Conservation (phyloP, 2,113 vertebrate genomes). For the Ursus arctos region DNA sequence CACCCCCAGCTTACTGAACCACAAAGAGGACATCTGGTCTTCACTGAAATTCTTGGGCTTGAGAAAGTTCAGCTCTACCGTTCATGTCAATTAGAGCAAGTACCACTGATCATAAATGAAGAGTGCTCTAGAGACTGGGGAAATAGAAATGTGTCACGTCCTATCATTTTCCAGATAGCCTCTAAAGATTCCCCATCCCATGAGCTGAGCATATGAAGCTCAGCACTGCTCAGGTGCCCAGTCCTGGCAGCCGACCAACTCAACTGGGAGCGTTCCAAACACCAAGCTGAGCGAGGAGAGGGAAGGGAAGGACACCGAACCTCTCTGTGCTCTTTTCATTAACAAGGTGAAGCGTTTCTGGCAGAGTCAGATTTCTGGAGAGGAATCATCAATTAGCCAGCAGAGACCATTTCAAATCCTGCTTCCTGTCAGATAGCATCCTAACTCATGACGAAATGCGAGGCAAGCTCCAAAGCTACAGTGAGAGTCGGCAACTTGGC, state of each 20-base stretch:
- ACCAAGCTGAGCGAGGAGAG: not conserved
- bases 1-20: not conserved
- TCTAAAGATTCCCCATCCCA: not conserved
- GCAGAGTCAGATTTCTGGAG: constrained; percentile 62
- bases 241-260: fast-evolving
- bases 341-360: not conserved
- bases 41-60: not conserved
- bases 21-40: not conserved
- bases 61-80: not conserved
- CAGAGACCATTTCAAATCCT: constrained; percentile 74
- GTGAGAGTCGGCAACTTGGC: not conserved
- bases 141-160: not conserved
- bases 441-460: constrained; percentile 49
- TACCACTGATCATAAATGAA: not conserved
- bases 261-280: not conserved
- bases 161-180: not conserved
- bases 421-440: constrained; percentile 76
- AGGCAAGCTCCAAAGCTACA: constrained; percentile 59
- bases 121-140: not conserved
- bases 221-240: not conserved
- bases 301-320: not conserved
- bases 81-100: not conserved
- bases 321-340: constrained; percentile 37
- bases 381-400: not conserved
- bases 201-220: not conserved